phyloP scores from a whole-genome alignment of 2,888 invertebrate species.

The Coleophora flavipennella region DNA sequence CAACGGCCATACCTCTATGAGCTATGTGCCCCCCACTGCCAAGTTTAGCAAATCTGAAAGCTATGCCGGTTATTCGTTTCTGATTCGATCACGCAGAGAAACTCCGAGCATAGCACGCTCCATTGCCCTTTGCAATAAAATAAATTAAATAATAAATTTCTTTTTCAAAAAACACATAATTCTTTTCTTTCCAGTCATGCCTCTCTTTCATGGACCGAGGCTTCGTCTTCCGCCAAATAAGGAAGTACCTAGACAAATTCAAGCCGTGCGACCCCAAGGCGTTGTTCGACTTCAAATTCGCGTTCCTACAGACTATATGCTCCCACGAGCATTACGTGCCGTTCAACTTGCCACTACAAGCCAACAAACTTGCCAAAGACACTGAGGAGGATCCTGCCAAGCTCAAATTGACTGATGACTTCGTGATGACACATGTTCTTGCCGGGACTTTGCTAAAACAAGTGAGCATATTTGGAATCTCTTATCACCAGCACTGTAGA shows the following conservation, averaged over 20 bases:
- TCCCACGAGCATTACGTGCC: constrained; percentile 96
- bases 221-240: constrained; percentile 90
- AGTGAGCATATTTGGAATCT: constrained; percentile 23
- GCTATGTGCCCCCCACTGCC: too few species aligned
- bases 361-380: constrained; percentile 58
- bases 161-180: too few species aligned
- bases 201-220: constrained; percentile 95
- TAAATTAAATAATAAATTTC: too few species aligned
- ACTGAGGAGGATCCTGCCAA: constrained; percentile 66
- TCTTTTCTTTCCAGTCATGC: constrained; percentile 76
- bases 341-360: constrained; percentile 90
- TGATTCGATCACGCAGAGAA: too few species aligned
- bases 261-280: constrained; percentile 84
- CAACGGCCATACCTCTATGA: too few species aligned
- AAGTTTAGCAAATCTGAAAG: too few species aligned
- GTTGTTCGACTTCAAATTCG: constrained; percentile 92
- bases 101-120: too few species aligned
- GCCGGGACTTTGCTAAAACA: constrained; percentile 89
- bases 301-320: constrained; percentile 91
- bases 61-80: too few species aligned
- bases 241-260: constrained; percentile 89
- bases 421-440: constrained; percentile 92
- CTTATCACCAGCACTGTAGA: too few species aligned
- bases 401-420: constrained; percentile 81
- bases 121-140: too few species aligned